Evolutionary conservation across 2,888 invertebrate genomes (phyloP).

Genomic region (Nephrotoma appendiculata): DNA sequence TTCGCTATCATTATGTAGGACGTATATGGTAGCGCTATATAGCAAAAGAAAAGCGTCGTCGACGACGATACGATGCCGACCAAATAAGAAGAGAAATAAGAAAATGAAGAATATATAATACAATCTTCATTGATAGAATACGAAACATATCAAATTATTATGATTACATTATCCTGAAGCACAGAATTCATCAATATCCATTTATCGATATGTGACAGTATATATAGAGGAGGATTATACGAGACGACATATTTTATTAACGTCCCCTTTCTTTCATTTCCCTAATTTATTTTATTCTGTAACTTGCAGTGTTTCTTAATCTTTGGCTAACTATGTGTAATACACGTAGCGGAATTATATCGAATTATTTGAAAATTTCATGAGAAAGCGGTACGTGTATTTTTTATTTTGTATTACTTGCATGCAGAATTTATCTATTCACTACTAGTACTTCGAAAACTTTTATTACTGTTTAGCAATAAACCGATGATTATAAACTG

Average conservation of each 20-base stretch:
- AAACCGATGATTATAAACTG: too few species aligned
- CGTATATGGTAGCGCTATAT: neutral
- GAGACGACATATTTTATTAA: neutral
- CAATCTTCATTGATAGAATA: neutral
- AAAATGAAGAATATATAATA: neutral
- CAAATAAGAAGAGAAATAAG: neutral
- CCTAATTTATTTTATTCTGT: neutral
- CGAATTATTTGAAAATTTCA: too few species aligned
- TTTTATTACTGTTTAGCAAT: too few species aligned
- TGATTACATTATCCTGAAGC: neutral
- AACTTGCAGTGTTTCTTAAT: neutral
- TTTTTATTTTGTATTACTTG: too few species aligned
- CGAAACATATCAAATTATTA: neutral
- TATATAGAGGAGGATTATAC: neutral
- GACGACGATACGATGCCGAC: neutral
- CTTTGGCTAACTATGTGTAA: too few species aligned
- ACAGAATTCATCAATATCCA: neutral
- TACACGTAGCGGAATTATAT: too few species aligned
- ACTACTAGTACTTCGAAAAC: too few species aligned
- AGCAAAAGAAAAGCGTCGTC: neutral
- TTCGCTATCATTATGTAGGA: neutral
- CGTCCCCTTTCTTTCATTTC: neutral
- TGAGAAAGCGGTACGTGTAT: too few species aligned
- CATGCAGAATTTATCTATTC: too few species aligned
- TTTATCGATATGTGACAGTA: neutral